Evolutionary conservation across 2,797 vertebrate genomes (phyloP), one percentile per base, ranked within the genome.

Genomic region (Enteromius fasciolatus): DNA sequence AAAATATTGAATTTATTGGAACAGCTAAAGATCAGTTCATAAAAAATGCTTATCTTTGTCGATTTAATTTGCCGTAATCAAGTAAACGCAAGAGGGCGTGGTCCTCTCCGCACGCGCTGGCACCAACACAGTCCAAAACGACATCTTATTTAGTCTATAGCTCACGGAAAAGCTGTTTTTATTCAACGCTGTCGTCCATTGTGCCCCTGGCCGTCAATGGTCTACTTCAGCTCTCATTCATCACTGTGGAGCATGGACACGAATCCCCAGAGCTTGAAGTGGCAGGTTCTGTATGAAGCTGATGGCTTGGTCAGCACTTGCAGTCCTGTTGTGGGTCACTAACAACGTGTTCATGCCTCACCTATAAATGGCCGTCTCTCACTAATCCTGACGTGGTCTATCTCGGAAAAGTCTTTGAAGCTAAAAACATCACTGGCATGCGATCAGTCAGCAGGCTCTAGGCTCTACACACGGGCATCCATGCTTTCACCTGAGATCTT

Each of bases 281-380:
- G 46, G 52, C 79, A 52, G 76, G 63, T 77, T 80, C n/a, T n/a
- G n/a, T n/a, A n/a, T n/a, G n/a, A n/a, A 75, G 48, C 70, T n/a
- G 12, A 68, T 68, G 83, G 83, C 36, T 73, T 52, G 78, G 76
- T 74, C 75, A 69, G 75, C 81, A 67, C 59, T 12, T 33, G 85
- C 73, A 4, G 67, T 17, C 74, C 67, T 69, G 78, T 77, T 0
- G 1, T 81, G 0, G 83, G 73, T 78, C 84, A 5, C 2, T 39
- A 54, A 54, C 25, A n/a, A 5, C 84, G 88, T 72, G 70, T 85
- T 84, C 83, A 82, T 66, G 83, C 57, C 82, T 81, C 83, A 83
- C 68, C 76, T 84, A 64, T 48, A 78, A 64, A 78, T 52, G 48
- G 77, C 75, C 39, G 76, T 83, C 46, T 81, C 72, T 86, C 78